Evolutionary conservation across 2,888 invertebrate genomes (phyloP).

Genomic region (Nowickia ferox): DNA sequence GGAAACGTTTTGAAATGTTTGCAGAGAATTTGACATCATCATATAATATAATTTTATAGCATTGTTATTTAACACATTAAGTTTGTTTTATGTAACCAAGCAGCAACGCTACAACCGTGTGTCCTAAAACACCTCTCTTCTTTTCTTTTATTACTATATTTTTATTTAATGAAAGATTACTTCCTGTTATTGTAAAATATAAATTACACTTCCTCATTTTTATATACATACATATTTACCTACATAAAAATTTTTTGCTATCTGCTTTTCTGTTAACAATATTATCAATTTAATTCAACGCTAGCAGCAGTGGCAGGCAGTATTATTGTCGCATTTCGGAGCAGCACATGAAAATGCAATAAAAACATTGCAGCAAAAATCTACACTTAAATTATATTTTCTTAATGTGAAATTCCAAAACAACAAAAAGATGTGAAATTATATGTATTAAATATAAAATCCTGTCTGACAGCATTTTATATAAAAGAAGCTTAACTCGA

Average conservation of each 20-base stretch:
- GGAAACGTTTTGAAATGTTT: too few relatives aligned
- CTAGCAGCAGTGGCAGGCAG: neutral
- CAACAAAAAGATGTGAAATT: conserved; percentile 1
- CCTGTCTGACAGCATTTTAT: conserved; percentile 67
- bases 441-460: conserved; percentile 51
- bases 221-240: neutral
- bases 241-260: neutral
- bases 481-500: conserved; percentile 25
- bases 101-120: too few relatives aligned
- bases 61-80: too few relatives aligned
- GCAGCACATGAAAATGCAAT: conserved; percentile 6
- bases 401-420: conserved; percentile 23
- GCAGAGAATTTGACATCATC: too few relatives aligned
- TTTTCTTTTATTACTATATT: conserved; percentile 9
- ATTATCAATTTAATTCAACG: conserved; percentile 38
- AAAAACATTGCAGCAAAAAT: conserved; percentile 37
- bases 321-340: conserved; percentile 4
- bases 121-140: too few relatives aligned
- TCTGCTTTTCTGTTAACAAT: conserved; percentile 31
- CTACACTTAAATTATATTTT: conserved; percentile 45
- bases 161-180: neutral
- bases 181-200: neutral
- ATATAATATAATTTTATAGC: too few relatives aligned
- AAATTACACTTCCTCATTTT: conserved; percentile 16
- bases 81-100: too few relatives aligned